These are phyloP conservation scores for Notolabrus celidotus DNA, from an alignment of 2,797 vertebrate species.

Conservation along the genomic window DNA sequence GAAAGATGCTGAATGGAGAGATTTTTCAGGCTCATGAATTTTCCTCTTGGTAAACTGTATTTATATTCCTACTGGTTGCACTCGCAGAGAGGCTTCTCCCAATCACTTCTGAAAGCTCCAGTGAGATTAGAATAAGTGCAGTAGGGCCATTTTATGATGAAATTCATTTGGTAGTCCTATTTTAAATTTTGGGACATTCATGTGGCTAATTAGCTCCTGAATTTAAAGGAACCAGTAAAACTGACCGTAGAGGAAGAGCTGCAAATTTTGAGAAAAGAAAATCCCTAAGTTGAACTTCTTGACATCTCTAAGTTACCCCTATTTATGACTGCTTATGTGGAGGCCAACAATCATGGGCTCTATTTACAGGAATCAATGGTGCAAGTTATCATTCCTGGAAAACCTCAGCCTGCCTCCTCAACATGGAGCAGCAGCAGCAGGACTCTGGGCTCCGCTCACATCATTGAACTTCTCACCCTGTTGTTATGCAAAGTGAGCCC, in stretches of 20 bases:
- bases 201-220: slow-evolving; percentile 18
- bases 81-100: slow-evolving; percentile 10
- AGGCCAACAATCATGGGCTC: slow-evolving; percentile 38
- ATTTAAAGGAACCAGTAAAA: slow-evolving; percentile 21
- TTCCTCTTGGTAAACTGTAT: slow-evolving; percentile 30
- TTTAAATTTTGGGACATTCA: slow-evolving; percentile 14
- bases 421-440: slow-evolving; percentile 25
- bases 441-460: slow-evolving; percentile 43
- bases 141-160: slow-evolving; percentile 2
- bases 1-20: slow-evolving; percentile 55
- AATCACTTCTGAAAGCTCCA: slow-evolving; percentile 10
- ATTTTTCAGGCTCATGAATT: slow-evolving; percentile 33
- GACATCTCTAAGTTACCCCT: slow-evolving; percentile 56
- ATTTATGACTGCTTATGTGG: slow-evolving; percentile 48
- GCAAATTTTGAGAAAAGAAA: slow-evolving; percentile 34
- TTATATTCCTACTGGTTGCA: slow-evolving; percentile 16
- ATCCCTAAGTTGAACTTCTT: slow-evolving; percentile 44
- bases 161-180: slow-evolving; percentile 21
- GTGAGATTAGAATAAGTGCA: slow-evolving; percentile 25
- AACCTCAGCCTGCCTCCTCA: slow-evolving; percentile 35
- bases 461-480: slow-evolving; percentile 62
- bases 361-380: slow-evolving; percentile 65
- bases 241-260: slow-evolving; percentile 12
- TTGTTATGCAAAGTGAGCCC: slow-evolving; percentile 59
- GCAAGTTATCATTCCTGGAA: slow-evolving; percentile 60